A percentile compares a stretch with the other conserved stretches of the same genome.
Conservation (phyloP, 2,113 vertebrate genomes). For the Dromiciops gliroides region DNA sequence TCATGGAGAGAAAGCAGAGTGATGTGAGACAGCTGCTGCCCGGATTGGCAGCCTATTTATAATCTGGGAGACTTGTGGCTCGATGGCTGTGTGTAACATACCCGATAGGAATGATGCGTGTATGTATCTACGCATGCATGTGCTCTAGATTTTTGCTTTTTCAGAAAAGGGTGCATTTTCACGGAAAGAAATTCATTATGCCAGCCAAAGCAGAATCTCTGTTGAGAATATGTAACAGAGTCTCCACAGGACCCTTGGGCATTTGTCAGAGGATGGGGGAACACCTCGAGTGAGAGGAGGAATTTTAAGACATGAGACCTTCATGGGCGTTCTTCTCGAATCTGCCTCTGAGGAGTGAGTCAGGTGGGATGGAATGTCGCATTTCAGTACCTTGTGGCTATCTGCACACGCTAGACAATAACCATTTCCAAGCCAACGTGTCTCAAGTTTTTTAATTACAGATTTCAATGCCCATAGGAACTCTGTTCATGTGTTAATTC, state of each 20-base stretch:
- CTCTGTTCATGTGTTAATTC: conserved; percentile 73
- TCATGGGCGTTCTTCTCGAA: conserved; percentile 65
- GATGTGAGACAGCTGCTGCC: conserved; percentile 81
- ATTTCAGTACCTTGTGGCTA: conserved; percentile 75
- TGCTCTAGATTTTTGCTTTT: conserved; percentile 72
- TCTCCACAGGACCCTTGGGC: conserved; percentile 45
- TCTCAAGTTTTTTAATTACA: conserved; percentile 75
- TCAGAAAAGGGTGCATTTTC: conserved; percentile 67
- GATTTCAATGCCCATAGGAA: conserved; percentile 69
- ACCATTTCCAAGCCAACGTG: conserved; percentile 65
- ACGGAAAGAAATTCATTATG: conserved; percentile 53
- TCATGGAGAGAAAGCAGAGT: conserved; percentile 69
- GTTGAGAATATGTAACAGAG: conserved; percentile 19
- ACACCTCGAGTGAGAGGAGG: conserved; percentile 52
- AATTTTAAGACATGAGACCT: conserved; percentile 39
- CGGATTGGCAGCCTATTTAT: conserved; percentile 84
- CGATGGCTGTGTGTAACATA: conserved; percentile 69
- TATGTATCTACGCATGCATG: not conserved
- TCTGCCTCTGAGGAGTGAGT: conserved; percentile 56
- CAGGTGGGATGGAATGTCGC: conserved; percentile 62
- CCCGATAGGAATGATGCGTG: conserved; percentile 63
- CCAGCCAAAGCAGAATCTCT: conserved; percentile 53
- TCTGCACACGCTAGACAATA: conserved; percentile 70
- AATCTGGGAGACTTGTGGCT: conserved; percentile 75
- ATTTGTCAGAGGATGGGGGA: conserved; percentile 43